A percentile compares a stretch with the other conserved stretches of the same genome.
These are phyloP conservation scores for Ptychoptera albimana DNA, from an alignment of 2,888 invertebrate species.

Conservation along the genomic window DNA sequence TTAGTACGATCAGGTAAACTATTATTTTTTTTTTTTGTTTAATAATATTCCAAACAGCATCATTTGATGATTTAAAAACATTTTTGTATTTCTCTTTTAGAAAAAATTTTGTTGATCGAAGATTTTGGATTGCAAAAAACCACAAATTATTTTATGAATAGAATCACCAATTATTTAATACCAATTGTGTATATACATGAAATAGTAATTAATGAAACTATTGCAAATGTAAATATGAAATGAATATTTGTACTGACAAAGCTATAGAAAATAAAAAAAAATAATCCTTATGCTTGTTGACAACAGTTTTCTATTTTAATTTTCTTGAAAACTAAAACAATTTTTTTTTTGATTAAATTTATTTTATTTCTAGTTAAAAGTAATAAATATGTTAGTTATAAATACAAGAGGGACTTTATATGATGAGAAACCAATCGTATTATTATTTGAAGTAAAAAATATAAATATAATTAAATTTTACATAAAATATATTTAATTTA, in stretches of 20 bases:
- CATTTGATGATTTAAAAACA: not conserved
- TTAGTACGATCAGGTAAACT: constrained; percentile 19
- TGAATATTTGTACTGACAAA: not conserved
- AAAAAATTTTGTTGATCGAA: constrained; percentile 20
- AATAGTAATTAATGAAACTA: constrained; percentile 31
- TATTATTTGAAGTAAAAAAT: constrained; percentile 25
- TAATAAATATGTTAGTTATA: constrained; percentile 27
- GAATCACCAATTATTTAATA: constrained; percentile 21
- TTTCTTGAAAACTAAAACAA: too few relatives aligned
- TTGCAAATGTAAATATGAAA: constrained; percentile 24
- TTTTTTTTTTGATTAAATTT: too few relatives aligned
- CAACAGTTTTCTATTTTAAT: too few relatives aligned
- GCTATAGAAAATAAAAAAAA: not conserved
- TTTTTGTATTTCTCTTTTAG: constrained; percentile 13
- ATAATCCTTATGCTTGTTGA: too few relatives aligned
- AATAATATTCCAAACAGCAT: not conserved
- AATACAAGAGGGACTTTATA: constrained; percentile 25
- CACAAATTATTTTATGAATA: constrained; percentile 20
- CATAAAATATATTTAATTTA: constrained; percentile 3
- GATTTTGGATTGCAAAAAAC: constrained; percentile 27
- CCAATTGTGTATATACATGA: constrained; percentile 24
- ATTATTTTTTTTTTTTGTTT: not conserved
- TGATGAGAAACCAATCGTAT: constrained; percentile 23
- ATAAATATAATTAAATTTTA: constrained; percentile 2
- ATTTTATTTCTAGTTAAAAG: constrained; percentile 22